Percentiles rank a stretch among this genome's conserved stretches.
Conservation (phyloP, 2,888 invertebrate genomes). For the Leptinotarsa juncta region DNA sequence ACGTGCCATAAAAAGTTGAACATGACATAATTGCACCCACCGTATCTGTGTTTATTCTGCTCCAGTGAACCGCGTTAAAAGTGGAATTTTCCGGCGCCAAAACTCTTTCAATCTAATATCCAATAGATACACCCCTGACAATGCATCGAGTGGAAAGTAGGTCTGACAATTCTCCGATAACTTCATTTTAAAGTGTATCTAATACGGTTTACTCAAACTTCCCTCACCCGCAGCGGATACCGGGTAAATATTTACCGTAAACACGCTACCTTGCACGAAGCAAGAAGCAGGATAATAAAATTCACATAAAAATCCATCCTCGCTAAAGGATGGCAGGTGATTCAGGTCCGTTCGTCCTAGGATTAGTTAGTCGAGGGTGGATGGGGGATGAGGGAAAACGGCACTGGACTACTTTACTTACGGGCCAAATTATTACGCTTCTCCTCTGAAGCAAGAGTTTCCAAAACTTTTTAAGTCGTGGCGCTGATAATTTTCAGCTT, state of each 20-base stretch:
- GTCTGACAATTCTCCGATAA: conserved; percentile 15
- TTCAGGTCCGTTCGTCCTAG: not conserved
- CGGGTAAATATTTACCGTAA: not conserved
- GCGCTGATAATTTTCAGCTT: too few relatives aligned
- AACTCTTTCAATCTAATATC: conserved; percentile 19
- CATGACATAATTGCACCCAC: too few relatives aligned
- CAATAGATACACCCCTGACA: conserved; percentile 19
- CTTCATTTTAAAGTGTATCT: conserved; percentile 28
- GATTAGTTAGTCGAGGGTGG: not conserved
- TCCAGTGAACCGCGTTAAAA: conserved; percentile 6
- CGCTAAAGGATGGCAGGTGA: not conserved
- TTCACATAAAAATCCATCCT: conserved; percentile 1
- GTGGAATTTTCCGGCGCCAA: not conserved
- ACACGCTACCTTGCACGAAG: not conserved
- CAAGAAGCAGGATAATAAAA: not conserved
- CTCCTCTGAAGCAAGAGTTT: too few relatives aligned
- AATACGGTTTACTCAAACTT: conserved; percentile 7
- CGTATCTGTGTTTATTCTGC: not conserved
- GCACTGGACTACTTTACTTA: too few relatives aligned
- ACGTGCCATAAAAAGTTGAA: too few relatives aligned
- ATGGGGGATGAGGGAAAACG: not conserved
- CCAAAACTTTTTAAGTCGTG: too few relatives aligned
- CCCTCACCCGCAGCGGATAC: not conserved
- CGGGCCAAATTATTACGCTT: too few relatives aligned
- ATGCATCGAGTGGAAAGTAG: conserved; percentile 26